Conservation (phyloP, 1,140 invertebrate genomes). For the Paramacrobiotus metropolitanus region DNA sequence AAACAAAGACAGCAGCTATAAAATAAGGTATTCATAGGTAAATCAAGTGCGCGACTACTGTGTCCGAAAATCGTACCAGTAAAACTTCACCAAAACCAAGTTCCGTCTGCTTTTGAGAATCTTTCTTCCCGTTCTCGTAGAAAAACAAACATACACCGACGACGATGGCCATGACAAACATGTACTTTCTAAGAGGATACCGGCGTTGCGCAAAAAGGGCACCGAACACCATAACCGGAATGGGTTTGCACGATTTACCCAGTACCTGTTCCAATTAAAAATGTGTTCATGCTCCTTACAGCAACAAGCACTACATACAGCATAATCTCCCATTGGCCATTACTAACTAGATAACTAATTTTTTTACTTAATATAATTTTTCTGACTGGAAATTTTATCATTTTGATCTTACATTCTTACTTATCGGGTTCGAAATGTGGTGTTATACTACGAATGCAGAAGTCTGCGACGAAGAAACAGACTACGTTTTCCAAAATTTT, state of each 20-base stretch:
- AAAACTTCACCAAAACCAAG: conserved; percentile 62
- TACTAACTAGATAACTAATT: no score
- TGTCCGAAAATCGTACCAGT: conserved; percentile 26
- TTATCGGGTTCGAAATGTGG: no score
- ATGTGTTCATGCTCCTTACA: no score
- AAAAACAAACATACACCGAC: conserved; percentile 75
- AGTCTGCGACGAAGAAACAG: no score
- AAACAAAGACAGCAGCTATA: conserved; percentile 46
- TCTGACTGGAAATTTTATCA: no score
- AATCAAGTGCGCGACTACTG: conserved; percentile 1
- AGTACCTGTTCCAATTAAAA: no score
- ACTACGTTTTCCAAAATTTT: no score
- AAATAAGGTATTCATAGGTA: conserved; percentile 11
- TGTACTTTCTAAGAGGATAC: conserved; percentile 66
- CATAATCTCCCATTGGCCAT: no score
- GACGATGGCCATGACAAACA: conserved; percentile 77
- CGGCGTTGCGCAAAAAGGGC: conserved; percentile 58
- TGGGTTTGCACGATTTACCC: conserved; percentile 91
- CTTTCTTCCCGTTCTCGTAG: conserved; percentile 46
- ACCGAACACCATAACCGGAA: conserved; percentile 88
- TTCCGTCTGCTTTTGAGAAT: conserved; percentile 16
- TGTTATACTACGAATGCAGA: no score
- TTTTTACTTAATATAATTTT: no score
- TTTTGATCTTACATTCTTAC: no score
- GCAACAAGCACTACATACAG: no score